A percentile compares a stretch with the other conserved stretches of the same genome.
phyloP scores from a whole-genome alignment of 1,140 invertebrate species.

The Eumeta japonica region DNA sequence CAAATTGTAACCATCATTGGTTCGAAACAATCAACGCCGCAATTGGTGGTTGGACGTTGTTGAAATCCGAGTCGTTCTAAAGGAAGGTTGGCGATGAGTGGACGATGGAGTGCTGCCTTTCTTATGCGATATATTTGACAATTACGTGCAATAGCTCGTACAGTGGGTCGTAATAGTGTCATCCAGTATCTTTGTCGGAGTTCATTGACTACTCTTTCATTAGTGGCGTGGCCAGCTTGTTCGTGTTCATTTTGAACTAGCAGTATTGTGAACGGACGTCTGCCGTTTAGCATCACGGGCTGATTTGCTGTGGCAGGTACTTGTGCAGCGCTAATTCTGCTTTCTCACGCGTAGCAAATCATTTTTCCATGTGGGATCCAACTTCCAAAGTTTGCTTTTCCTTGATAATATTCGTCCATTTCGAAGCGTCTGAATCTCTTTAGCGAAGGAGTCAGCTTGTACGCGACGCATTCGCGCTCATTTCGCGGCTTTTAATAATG shows the following conservation, averaged over 20 bases:
- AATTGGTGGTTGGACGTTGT: no score
- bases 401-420: neutral
- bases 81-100: neutral
- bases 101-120: conserved; percentile 1
- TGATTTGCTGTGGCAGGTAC: neutral
- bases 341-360: neutral
- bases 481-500: neutral
- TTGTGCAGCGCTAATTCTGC: neutral
- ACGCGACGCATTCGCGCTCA: neutral
- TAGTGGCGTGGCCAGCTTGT: conserved; percentile 8
- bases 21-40: neutral
- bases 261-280: conserved; percentile 1
- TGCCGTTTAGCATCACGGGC: conserved; percentile 2
- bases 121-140: conserved; percentile 7
- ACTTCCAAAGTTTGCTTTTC: neutral
- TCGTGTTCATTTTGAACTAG: conserved; percentile 13
- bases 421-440: neutral
- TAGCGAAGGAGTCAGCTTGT: neutral
- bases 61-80: neutral
- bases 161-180: conserved; percentile 6
- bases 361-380: neutral
- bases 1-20: neutral
- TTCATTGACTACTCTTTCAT: conserved; percentile 18
- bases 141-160: conserved; percentile 2
- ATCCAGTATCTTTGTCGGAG: conserved; percentile 19